Conservation (phyloP, 2,797 vertebrate species). For the Argentina silus region DNA sequence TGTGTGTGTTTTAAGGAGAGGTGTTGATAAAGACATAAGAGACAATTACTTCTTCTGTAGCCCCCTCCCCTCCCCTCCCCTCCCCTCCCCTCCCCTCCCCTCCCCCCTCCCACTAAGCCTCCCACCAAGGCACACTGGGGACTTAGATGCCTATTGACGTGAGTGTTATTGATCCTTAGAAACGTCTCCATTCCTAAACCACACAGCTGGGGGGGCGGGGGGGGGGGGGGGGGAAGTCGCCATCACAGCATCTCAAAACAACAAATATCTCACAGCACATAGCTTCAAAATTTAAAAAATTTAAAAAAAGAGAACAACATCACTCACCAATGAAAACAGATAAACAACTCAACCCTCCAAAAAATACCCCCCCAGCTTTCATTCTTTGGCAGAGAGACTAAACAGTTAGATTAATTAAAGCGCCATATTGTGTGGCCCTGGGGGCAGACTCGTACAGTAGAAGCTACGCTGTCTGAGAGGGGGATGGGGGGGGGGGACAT, state of each 20-base stretch:
- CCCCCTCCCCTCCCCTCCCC: background rate
- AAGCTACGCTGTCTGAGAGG: constrained; percentile 70
- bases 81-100: background rate
- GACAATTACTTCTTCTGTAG: background rate
- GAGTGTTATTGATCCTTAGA: constrained; percentile 63
- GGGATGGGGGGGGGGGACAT: constrained; percentile 60
- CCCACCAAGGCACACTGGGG: constrained; percentile 11
- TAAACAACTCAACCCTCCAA: background rate
- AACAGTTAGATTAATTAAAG: constrained; percentile 72
- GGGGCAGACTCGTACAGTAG: constrained; percentile 82
- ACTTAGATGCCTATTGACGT: constrained; percentile 52
- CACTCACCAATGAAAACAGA: background rate
- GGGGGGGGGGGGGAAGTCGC: constrained; percentile 35
- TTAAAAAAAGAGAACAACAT: background rate
- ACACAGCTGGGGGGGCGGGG: constrained; percentile 56
- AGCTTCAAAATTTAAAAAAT: background rate
- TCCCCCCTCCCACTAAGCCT: background rate
- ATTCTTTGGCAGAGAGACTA: constrained; percentile 18
- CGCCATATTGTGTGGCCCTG: constrained; percentile 80
- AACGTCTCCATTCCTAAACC: constrained; percentile 45
- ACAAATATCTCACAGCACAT: background rate
- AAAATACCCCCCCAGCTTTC: background rate
- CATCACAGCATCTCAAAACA: constrained; percentile 34
- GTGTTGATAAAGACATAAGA: background rate
- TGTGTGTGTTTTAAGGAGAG: background rate